Evolutionary conservation across 2,113 vertebrate species (phyloP).

Genomic region (Parus major): DNA sequence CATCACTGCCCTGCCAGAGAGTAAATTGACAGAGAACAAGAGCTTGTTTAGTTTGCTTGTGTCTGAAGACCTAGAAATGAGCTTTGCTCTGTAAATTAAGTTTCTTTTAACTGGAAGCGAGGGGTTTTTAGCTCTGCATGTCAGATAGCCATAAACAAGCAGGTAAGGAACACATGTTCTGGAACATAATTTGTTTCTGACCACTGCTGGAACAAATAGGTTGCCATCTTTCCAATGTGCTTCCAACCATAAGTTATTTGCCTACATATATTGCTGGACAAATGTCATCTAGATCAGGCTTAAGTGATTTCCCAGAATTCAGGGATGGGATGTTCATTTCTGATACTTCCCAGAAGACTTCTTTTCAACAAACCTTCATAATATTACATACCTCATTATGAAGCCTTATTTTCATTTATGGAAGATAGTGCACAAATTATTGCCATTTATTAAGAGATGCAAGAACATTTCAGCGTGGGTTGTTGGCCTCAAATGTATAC

Average conservation of each 20-base stretch:
- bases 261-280: neutral
- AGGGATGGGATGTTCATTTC: neutral
- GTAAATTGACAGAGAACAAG: neutral
- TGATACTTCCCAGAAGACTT: neutral
- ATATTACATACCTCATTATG: neutral
- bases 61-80: neutral
- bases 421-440: neutral
- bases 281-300: conserved; percentile 6
- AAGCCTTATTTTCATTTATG: neutral
- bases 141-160: neutral
- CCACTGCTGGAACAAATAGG: neutral
- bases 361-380: neutral
- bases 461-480: neutral
- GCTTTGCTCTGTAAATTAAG: neutral
- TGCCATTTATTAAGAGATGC: neutral
- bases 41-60: neutral
- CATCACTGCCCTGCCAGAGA: neutral
- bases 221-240: neutral
- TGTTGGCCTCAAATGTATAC: neutral
- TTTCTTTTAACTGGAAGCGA: neutral
- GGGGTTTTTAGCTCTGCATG: neutral
- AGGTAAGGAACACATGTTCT: neutral
- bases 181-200: neutral
- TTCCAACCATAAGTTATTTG: neutral
- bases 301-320: conserved; percentile 21